Percentiles rank a stretch among this genome's conserved stretches.
Conservation (phyloP, 2,113 vertebrate species). For the Chaetura pelagica region DNA sequence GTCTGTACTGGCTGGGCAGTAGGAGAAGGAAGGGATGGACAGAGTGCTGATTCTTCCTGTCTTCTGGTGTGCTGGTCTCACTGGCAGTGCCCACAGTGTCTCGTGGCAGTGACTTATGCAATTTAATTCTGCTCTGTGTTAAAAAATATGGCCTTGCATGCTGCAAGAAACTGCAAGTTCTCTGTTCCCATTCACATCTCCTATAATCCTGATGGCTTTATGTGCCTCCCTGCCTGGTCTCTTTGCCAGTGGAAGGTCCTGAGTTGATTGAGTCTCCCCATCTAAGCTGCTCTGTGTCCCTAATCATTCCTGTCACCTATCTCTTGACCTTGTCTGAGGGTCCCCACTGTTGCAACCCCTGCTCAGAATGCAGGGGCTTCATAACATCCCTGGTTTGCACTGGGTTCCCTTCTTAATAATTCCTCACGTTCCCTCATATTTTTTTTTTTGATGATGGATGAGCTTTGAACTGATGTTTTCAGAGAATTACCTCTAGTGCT, state of each 20-base stretch:
- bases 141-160: background rate
- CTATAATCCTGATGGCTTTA: background rate
- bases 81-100: background rate
- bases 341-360: background rate
- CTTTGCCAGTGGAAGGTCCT: background rate
- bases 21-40: background rate
- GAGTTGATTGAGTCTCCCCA: background rate
- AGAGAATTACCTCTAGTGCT: conserved; percentile 43
- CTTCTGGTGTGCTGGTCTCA: background rate
- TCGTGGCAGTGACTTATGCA: background rate
- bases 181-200: background rate
- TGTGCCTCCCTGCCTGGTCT: background rate
- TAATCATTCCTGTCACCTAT: background rate
- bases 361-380: background rate
- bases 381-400: background rate
- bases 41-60: background rate
- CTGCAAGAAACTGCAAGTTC: background rate
- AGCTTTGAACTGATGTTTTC: conserved; percentile 64
- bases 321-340: background rate
- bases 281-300: background rate
- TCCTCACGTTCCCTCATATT: background rate
- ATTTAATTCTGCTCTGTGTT: background rate
- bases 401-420: background rate
- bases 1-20: background rate
- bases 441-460: conserved; percentile 49